These are phyloP conservation scores for Ammodytes marinus DNA, from an alignment of 2,113 vertebrate genomes.

Conservation along the genomic window DNA sequence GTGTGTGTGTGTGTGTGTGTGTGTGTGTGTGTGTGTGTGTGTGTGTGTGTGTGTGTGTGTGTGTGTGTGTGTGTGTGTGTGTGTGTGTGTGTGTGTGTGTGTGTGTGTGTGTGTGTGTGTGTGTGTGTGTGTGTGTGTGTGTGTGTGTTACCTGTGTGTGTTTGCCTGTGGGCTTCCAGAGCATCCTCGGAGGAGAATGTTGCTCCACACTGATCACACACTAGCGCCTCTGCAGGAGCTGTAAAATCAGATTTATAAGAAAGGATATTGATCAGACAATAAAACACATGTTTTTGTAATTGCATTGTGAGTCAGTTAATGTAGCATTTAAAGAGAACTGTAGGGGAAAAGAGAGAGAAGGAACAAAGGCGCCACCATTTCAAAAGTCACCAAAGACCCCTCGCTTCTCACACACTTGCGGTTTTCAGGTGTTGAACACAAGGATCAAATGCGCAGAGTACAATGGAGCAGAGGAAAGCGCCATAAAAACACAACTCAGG, in stretches of 20 bases:
- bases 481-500: conserved; percentile 86
- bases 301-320: conserved; percentile 54
- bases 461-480: conserved; percentile 86
- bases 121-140: neutral
- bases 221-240: conserved; percentile 96
- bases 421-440: conserved; percentile 74
- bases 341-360: conserved; percentile 11
- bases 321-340: conserved; percentile 27
- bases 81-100: no score
- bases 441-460: conserved; percentile 83
- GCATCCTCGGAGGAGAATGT: conserved; percentile 97
- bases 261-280: conserved; percentile 42
- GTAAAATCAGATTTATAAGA: conserved; percentile 59
- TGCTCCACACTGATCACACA: conserved; percentile 97
- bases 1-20: conserved; percentile 89
- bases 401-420: conserved; percentile 57
- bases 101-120: conserved; percentile 85
- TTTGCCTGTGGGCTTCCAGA: conserved; percentile 94
- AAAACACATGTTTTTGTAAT: conserved; percentile 42
- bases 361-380: conserved; percentile 49
- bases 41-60: conserved; percentile 81
- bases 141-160: conserved; percentile 86
- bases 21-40: conserved; percentile 97
- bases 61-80: conserved; percentile 17
- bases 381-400: conserved; percentile 59